These are phyloP conservation scores for Okapia johnstoni DNA, from an alignment of 2,113 vertebrate species.

Conservation along the genomic window DNA sequence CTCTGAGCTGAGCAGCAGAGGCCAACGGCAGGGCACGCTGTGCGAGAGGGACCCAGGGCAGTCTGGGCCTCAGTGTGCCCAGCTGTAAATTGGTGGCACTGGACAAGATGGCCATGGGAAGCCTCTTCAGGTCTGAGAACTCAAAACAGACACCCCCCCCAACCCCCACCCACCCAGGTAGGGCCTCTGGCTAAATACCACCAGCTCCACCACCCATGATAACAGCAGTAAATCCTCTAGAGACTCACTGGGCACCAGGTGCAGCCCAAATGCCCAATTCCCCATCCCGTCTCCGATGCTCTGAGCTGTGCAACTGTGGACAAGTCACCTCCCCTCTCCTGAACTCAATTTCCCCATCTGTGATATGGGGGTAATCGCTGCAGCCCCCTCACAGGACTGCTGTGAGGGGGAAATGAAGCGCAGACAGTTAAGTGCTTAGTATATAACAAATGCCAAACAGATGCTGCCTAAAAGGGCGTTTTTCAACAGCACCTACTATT, in stretches of 20 bases:
- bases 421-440: background rate
- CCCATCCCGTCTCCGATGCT: background rate
- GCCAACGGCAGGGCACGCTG: background rate
- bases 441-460: background rate
- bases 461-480: background rate
- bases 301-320: background rate
- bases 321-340: background rate
- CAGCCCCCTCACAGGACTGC: background rate
- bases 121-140: background rate
- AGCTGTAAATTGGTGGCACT: background rate
- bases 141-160: background rate
- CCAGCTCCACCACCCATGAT: background rate
- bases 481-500: too few relatives aligned
- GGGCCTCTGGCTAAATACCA: background rate
- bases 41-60: background rate
- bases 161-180: background rate
- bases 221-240: background rate
- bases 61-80: background rate
- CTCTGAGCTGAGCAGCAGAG: background rate
- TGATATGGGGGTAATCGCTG: background rate
- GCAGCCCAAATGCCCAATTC: background rate
- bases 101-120: background rate
- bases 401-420: background rate
- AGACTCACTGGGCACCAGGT: background rate
- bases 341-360: background rate